Evolutionary conservation across 2,113 vertebrate genomes (phyloP).

Genomic region (Myocastor coypus): DNA sequence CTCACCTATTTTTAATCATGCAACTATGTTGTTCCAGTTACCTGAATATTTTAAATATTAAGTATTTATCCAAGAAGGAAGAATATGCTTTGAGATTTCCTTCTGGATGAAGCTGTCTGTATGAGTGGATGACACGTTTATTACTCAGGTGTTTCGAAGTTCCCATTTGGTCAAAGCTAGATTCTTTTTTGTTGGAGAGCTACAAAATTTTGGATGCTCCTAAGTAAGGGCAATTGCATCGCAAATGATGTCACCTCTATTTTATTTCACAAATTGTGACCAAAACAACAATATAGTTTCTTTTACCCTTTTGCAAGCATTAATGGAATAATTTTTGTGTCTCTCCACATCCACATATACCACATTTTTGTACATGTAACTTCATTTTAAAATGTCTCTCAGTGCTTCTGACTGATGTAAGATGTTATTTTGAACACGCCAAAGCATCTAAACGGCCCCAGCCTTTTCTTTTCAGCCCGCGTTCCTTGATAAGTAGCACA

Average conservation of each 20-base stretch:
- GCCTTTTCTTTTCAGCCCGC: conserved; percentile 87
- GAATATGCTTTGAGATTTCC: neutral
- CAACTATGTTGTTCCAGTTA: neutral
- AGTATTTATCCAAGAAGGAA: neutral
- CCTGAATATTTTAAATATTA: conserved; percentile 36
- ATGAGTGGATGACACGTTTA: neutral
- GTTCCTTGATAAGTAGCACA: conserved; percentile 90
- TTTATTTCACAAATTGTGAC: conserved; percentile 72
- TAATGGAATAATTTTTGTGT: conserved; percentile 81
- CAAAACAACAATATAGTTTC: conserved; percentile 53
- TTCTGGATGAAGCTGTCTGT: neutral
- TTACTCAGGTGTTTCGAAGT: conserved; percentile 32
- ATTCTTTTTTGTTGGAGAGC: neutral
- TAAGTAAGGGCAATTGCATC: neutral
- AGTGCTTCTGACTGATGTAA: conserved; percentile 89
- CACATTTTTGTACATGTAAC: conserved; percentile 78
- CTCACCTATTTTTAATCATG: neutral
- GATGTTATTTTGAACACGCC: conserved; percentile 91
- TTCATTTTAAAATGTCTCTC: conserved; percentile 83
- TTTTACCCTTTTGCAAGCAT: conserved; percentile 68
- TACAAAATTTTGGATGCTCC: conserved; percentile 46
- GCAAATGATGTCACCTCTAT: conserved; percentile 65
- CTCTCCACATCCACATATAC: conserved; percentile 66
- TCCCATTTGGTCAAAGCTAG: conserved; percentile 10
- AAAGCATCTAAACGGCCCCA: conserved; percentile 86